Evolutionary conservation across 1,140 invertebrate species (phyloP).

Genomic region (Reticulitermes speratus): DNA sequence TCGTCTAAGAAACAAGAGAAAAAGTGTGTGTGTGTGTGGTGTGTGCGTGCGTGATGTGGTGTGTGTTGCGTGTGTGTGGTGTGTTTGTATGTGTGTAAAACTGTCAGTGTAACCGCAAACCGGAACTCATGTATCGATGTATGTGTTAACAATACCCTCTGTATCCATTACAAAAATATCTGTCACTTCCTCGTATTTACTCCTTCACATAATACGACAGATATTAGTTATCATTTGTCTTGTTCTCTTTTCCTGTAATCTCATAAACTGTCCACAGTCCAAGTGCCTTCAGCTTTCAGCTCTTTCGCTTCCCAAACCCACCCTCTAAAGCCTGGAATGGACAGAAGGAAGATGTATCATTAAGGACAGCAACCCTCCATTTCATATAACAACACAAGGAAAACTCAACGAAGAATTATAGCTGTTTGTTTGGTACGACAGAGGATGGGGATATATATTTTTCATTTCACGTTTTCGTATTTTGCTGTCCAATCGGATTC

Average conservation of each 20-base stretch:
- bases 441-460: not conserved
- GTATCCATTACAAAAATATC: too few relatives aligned
- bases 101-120: too few relatives aligned
- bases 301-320: not conserved
- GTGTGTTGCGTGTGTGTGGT: too few relatives aligned
- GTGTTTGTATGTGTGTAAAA: too few relatives aligned
- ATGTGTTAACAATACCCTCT: too few relatives aligned
- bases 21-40: too few relatives aligned
- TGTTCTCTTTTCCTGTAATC: not conserved
- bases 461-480: not conserved
- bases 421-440: not conserved
- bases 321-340: not conserved
- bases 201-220: not conserved
- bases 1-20: too few relatives aligned
- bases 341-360: not conserved
- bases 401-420: constrained; percentile 4
- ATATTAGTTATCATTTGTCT: not conserved
- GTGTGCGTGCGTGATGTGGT: too few relatives aligned
- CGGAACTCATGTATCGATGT: too few relatives aligned
- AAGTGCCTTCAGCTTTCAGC: not conserved
- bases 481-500: not conserved
- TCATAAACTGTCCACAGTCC: not conserved
- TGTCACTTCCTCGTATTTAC: too few relatives aligned
- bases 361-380: not conserved
- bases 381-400: not conserved